Evolutionary conservation across 2,888 invertebrate species (phyloP), one percentile per base, ranked within the genome.

Genomic region (Protula sp.): DNA sequence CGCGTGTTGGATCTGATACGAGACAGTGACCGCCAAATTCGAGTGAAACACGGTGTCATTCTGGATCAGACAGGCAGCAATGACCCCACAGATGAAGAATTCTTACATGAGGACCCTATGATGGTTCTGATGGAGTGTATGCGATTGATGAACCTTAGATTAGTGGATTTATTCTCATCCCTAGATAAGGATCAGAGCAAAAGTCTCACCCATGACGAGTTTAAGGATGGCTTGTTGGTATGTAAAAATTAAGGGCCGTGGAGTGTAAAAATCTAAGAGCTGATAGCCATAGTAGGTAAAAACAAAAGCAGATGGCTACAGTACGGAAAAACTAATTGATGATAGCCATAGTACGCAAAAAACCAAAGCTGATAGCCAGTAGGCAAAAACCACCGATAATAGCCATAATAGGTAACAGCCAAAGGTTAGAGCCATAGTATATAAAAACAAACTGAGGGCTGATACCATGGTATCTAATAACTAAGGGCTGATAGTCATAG

Each of bases 161-260:
- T 53, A 4, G 9, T 53, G 27, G 53, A 53, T 29, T 29, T 53
- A 4, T 53, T 53, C 29, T 5, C 53, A 5, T 14, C 53, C 5
- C 53, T 53, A 22, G 53, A 53, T 28, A 53, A 53, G 22, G 53
- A 53, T 22, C 14, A 22, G 22, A 53, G 53, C 53, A 53, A 22
- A 22, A 28, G 28, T 28, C 22, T 53, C 9, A 53, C 27, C 9
- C 5, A 29, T 5, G 29, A 29, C 22, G 53, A 53, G 53, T 53
- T 53, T 29, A 24, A 22, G 26, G 9, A 14, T 26, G 53, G 53
- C 5, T 29, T 53, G 3, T 9, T 53, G 53, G 53, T 53, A 65
- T 61, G 62, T 58, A 59, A 28, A 65, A 61, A 54, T 63, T 53
- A 31, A 64, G 75, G 60, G 76, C 76, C 24, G 67, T 64, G 60